Percentiles rank a stretch among this genome's conserved stretches.
phyloP scores from a whole-genome alignment of 2,113 vertebrate genomes.

The Tricholaema leucomelas region DNA sequence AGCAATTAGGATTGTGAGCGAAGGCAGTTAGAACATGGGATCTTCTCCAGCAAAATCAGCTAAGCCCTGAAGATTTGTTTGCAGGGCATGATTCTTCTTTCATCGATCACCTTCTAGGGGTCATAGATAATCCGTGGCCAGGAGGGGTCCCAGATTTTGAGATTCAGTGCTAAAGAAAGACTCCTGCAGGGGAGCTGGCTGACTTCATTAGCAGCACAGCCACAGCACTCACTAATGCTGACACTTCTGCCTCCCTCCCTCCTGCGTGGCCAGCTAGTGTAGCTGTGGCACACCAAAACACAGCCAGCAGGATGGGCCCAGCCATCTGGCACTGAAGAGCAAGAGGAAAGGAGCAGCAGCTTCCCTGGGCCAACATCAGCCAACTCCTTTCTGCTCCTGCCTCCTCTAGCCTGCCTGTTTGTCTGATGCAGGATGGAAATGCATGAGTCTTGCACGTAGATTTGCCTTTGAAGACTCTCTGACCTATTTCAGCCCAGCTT shows the following conservation, averaged over 20 bases:
- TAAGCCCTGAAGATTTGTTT: neutral
- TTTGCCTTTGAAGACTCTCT: neutral
- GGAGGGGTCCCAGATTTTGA: neutral
- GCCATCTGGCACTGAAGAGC: constrained; percentile 9
- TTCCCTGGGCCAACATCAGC: neutral
- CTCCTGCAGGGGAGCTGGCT: neutral
- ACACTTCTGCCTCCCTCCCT: neutral
- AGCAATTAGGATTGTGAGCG: neutral
- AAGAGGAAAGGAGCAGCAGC: neutral
- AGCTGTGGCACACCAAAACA: neutral
- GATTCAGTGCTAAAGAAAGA: neutral
- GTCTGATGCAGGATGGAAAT: rapidly evolving
- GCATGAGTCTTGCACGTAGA: neutral
- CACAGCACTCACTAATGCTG: neutral
- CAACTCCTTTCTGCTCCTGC: neutral
- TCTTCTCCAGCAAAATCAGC: neutral
- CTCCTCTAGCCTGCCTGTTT: neutral
- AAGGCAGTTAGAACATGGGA: neutral
- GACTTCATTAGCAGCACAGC: neutral
- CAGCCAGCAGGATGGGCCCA: neutral
- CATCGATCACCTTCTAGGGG: neutral
- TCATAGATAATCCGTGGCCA: neutral
- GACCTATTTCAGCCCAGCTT: neutral
- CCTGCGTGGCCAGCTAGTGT: neutral
- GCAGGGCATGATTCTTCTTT: neutral